phyloP scores from a whole-genome alignment of 2,797 vertebrate genomes.

The Pangasius macronema region DNA sequence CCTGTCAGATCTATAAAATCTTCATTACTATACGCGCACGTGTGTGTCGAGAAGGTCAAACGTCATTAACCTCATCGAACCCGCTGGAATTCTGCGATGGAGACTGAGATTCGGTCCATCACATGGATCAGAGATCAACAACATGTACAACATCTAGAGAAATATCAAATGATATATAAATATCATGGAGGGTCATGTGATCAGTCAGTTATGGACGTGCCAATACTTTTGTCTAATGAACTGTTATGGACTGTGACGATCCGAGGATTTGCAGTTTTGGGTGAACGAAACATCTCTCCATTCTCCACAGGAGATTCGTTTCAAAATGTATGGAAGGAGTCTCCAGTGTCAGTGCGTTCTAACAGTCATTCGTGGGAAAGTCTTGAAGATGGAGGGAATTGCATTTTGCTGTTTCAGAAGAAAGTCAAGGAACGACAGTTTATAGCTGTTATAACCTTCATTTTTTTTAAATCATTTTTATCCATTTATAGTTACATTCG shows the following conservation, averaged over 20 bases:
- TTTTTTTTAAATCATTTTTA: no score
- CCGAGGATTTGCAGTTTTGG: background rate
- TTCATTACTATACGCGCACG: background rate
- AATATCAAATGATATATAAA: background rate
- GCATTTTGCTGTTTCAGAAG: background rate
- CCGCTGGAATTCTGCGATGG: background rate
- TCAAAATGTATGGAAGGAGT: background rate
- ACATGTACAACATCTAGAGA: background rate
- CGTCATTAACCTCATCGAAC: background rate
- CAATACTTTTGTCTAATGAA: background rate
- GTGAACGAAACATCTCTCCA: background rate
- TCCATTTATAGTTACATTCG: background rate
- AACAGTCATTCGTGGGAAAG: background rate
- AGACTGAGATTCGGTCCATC: background rate
- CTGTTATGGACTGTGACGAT: background rate
- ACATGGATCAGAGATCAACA: background rate
- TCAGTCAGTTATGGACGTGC: no score
- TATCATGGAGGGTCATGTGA: constrained; percentile 12
- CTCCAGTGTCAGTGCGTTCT: background rate
- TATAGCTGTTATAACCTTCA: background rate
- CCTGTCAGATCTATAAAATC: background rate
- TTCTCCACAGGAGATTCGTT: background rate
- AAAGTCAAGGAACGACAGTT: background rate
- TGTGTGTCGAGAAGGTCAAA: constrained; percentile 1
- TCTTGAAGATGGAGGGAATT: background rate